These are phyloP conservation scores for Petrophora chlorosata DNA, from an alignment of 2,888 invertebrate genomes.

Conservation along the genomic window DNA sequence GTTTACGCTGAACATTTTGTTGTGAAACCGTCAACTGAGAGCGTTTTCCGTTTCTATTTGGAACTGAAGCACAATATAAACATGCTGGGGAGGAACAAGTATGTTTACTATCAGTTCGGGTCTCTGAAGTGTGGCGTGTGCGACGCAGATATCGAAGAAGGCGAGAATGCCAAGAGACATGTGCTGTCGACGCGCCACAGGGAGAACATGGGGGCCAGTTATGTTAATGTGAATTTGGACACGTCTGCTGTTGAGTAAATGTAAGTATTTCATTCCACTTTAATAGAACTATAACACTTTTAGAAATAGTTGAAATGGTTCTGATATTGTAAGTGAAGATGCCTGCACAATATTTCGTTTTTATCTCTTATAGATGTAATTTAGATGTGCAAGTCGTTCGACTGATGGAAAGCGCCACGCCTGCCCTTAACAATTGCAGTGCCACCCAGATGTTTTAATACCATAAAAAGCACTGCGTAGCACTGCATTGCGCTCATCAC, in stretches of 20 bases:
- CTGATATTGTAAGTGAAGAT: too few relatives aligned
- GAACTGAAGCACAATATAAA: slow-evolving; percentile 75
- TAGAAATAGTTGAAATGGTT: too few relatives aligned
- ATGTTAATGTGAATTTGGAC: slow-evolving; percentile 64
- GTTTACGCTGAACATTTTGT: slow-evolving; percentile 70
- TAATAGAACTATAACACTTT: too few relatives aligned
- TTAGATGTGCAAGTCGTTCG: too few relatives aligned
- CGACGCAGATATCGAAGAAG: slow-evolving; percentile 62
- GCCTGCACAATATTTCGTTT: too few relatives aligned
- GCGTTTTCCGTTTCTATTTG: slow-evolving; percentile 74
- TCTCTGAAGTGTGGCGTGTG: slow-evolving; percentile 73
- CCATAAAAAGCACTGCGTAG: too few relatives aligned
- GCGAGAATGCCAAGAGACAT: slow-evolving; percentile 73
- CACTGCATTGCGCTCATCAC: too few relatives aligned
- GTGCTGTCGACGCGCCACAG: slow-evolving; percentile 70
- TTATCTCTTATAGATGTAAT: too few relatives aligned
- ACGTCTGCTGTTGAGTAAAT: slow-evolving; percentile 65
- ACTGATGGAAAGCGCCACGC: too few relatives aligned
- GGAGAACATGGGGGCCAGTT: slow-evolving; percentile 78
- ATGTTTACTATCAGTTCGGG: slow-evolving; percentile 71
- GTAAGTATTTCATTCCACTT: slow-evolving; percentile 52
- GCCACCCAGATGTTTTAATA: too few relatives aligned
- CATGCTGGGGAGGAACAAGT: slow-evolving; percentile 72
- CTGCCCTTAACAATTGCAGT: too few relatives aligned
- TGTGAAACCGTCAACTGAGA: slow-evolving; percentile 60